phyloP scores from a whole-genome alignment of 2,797 vertebrate genomes.

The Melanotaenia pygmaea region DNA sequence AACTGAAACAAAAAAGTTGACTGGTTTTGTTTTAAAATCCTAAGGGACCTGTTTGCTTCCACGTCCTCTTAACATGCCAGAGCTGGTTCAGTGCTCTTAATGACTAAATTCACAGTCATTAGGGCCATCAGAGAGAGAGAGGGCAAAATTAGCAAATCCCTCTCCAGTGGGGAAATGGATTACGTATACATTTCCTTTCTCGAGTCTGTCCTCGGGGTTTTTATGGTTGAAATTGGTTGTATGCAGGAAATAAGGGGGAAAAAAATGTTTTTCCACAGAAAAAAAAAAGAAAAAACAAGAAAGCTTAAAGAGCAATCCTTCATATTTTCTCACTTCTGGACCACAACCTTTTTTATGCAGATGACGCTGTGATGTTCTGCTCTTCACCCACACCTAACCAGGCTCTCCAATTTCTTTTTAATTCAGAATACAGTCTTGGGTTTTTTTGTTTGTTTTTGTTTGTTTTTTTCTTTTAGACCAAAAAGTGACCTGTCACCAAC shows the following conservation, averaged over 20 bases:
- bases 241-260: not conserved
- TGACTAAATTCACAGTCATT: not conserved
- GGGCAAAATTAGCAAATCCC: constrained; percentile 6
- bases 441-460: no score
- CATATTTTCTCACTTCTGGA: not conserved
- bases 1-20: not conserved
- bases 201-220: not conserved
- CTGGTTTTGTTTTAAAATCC: constrained; percentile 5
- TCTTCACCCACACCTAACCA: not conserved
- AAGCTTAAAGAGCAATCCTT: not conserved
- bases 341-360: not conserved
- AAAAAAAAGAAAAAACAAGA: not conserved
- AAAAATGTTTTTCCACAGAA: not conserved
- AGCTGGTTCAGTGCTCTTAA: not conserved
- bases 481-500: no score
- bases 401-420: no score
- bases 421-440: no score
- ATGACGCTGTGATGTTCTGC: not conserved
- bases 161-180: constrained; percentile 15
- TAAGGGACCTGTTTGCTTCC: not conserved
- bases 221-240: not conserved
- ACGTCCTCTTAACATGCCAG: not conserved
- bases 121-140: not conserved
- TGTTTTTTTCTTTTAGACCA: no score
- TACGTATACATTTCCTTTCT: not conserved